A percentile compares a stretch with the other conserved stretches of the same genome.
phyloP scores from a whole-genome alignment of 2,113 vertebrate genomes.

The Steatornis caripensis region DNA sequence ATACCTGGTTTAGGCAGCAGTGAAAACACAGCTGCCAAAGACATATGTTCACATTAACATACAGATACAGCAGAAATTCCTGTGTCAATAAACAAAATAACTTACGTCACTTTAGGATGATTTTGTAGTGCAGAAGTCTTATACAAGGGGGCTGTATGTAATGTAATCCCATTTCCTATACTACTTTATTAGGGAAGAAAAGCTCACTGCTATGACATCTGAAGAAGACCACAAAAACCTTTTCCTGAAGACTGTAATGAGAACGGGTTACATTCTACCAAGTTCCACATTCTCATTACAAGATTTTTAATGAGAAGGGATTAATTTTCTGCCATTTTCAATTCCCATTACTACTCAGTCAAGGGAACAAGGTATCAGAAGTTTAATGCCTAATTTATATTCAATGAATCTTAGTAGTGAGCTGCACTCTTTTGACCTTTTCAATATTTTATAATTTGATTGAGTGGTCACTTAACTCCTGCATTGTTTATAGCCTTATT shows the following conservation, averaged over 20 bases:
- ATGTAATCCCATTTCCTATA: background rate
- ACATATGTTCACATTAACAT: background rate
- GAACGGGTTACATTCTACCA: constrained; percentile 21
- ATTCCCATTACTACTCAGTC: constrained; percentile 57
- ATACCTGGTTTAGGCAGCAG: background rate
- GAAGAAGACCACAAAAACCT: constrained; percentile 21
- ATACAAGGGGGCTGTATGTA: background rate
- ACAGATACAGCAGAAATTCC: background rate
- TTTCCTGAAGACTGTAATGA: constrained; percentile 12
- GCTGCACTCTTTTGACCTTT: constrained; percentile 53
- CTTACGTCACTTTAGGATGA: background rate
- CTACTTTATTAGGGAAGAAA: background rate
- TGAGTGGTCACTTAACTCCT: constrained; percentile 40
- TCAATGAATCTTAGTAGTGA: constrained; percentile 41
- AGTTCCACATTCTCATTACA: constrained; percentile 53
- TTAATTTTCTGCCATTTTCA: constrained; percentile 69
- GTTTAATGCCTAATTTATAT: constrained; percentile 68
- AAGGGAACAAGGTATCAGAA: constrained; percentile 34
- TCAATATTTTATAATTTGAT: constrained; percentile 57
- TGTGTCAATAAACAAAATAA: background rate
- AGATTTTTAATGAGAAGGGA: constrained; percentile 60
- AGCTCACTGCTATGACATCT: background rate
- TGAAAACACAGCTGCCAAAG: background rate
- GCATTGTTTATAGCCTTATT: constrained; percentile 44
- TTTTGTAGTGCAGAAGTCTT: background rate